Base-by-base conservation (phyloP, 2,888 invertebrate species). In the Lasioglossum zephyrum region DNA sequence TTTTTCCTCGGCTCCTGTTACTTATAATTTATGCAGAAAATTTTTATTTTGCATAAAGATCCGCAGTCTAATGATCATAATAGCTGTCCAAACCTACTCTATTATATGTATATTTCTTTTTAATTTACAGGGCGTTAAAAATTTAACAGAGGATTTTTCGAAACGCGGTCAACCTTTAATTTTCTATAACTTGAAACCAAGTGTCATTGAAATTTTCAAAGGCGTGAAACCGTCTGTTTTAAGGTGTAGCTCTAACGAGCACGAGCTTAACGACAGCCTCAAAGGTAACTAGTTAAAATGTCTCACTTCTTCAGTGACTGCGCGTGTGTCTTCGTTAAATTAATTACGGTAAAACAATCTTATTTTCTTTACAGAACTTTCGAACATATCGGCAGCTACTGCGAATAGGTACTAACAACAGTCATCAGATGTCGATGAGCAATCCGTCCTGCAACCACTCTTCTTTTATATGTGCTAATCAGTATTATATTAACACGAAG, bases 151-250 rank as follows among this genome's bases (percentile, higher is more conserved):
- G 88, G 96, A 96, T 91, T 96, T 96, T 90, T 94, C 95, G n/a
- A 95, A 95, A 79, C 94, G 96, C 82, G 96, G 96, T 39, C 96
- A 96, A 87, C 96, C 96, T 5, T 94, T 96, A 31, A 93, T 96
- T 41, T 96, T 96, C 90, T 96, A 96, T 91, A 96, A 96, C 88
- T 92, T 96, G 78, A 96, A 96, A 90, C 96, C 96, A 2, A 96
- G 96, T 88, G 95, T 97, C 22, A 95, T 96, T 5, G 95, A 95
- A 73, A 96, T 96, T 60, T 96, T 97, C 90, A 95, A 96, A 93
- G 96, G 96, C 0, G 96, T 96, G 1, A 96, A 96, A 89, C 96
- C 96, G 0, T 95, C 95, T 77, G 96, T 96, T 85, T 96, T 96
- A 89, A 95, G 95, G 72, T 96, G 96, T 88, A 96, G 96, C 91